Conservation (phyloP, 2,888 invertebrate species). For the Ferrisia virgata region DNA sequence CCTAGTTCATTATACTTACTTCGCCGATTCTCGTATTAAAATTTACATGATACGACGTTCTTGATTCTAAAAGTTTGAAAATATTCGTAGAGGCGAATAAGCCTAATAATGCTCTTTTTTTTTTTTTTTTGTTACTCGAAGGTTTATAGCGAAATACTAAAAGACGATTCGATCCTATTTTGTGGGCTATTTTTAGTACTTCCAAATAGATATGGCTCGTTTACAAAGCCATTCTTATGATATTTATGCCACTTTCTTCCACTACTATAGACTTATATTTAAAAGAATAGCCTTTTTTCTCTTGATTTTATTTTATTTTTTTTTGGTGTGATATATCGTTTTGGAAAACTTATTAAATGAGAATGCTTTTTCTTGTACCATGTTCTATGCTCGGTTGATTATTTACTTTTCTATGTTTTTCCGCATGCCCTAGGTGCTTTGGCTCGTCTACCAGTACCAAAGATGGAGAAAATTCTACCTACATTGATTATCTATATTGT, state of each 20-base stretch:
- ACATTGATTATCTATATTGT: too few species aligned
- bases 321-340: neutral
- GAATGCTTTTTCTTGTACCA: slow-evolving; percentile 9
- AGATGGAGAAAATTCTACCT: too few species aligned
- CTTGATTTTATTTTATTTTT: neutral
- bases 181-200: neutral
- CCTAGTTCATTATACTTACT: neutral
- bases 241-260: neutral
- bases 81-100: neutral
- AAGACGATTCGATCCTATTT: neutral
- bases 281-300: neutral
- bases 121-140: too few species aligned
- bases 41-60: neutral
- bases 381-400: neutral
- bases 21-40: neutral
- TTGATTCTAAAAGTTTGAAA: neutral
- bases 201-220: neutral
- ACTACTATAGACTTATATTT: too few species aligned
- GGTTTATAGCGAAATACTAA: neutral
- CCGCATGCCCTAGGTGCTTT: neutral
- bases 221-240: neutral
- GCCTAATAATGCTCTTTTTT: too few species aligned
- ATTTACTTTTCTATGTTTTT: neutral
- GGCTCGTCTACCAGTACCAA: too few species aligned
- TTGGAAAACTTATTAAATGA: slow-evolving; percentile 5